A percentile compares a stretch with the other conserved stretches of the same genome.
Conservation (phyloP, 2,113 vertebrate genomes). For the Leucopsar rothschildi region DNA sequence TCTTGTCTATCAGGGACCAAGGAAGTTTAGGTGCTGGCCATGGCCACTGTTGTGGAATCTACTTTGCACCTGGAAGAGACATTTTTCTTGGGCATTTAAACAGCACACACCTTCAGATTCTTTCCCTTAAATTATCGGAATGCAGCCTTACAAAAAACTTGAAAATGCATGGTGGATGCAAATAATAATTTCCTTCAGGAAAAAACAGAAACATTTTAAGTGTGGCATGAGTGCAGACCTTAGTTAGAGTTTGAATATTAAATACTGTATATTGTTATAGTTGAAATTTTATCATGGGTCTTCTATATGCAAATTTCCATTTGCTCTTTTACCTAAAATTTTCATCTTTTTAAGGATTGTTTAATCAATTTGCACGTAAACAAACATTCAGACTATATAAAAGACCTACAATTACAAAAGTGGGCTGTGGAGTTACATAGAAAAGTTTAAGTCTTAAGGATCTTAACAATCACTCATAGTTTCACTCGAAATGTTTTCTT, state of each 20-base stretch:
- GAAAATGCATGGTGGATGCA: not conserved
- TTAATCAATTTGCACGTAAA: not conserved
- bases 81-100: not conserved
- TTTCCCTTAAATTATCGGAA: not conserved
- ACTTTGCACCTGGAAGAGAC: not conserved
- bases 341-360: not conserved
- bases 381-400: not conserved
- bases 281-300: not conserved
- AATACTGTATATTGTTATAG: not conserved
- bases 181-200: not conserved
- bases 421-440: not conserved
- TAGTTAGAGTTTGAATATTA: not conserved
- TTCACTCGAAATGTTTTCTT: not conserved
- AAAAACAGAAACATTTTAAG: fast-evolving
- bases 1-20: not conserved
- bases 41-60: not conserved
- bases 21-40: not conserved
- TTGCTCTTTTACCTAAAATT: not conserved
- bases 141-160: not conserved
- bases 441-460: not conserved
- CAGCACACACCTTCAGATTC: not conserved
- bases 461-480: not conserved
- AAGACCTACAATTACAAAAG: not conserved
- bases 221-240: not conserved
- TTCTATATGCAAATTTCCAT: not conserved